A percentile compares a stretch with the other conserved stretches of the same genome.
phyloP scores from a whole-genome alignment of 2,888 invertebrate species.

The Eudemis profundana region DNA sequence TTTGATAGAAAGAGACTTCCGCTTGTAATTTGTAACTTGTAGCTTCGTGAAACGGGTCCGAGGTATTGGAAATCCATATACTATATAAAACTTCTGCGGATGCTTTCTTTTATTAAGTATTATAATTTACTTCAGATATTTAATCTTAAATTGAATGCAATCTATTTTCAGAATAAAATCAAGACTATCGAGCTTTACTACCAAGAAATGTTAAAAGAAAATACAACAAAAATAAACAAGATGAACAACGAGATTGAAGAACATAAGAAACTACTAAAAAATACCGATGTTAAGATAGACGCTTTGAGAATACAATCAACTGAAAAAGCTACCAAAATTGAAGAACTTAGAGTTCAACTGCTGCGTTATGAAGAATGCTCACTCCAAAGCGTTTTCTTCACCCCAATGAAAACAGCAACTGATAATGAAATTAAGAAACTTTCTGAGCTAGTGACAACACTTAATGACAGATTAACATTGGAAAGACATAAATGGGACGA shows the following conservation, averaged over 20 bases:
- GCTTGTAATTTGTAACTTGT: too few species aligned
- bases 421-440: constrained; percentile 87
- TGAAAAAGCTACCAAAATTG: constrained; percentile 78
- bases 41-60: too few species aligned
- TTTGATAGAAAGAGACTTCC: too few species aligned
- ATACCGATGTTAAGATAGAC: constrained; percentile 81
- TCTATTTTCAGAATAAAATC: constrained; percentile 80
- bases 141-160: neutral
- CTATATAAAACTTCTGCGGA: constrained; percentile 3
- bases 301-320: constrained; percentile 76
- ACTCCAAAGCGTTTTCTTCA: constrained; percentile 78
- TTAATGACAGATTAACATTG: constrained; percentile 84
- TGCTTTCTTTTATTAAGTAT: too few species aligned
- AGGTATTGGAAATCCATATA: too few species aligned
- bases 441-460: constrained; percentile 83
- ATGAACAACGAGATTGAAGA: constrained; percentile 73
- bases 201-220: constrained; percentile 80
- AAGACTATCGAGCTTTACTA: constrained; percentile 75
- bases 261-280: constrained; percentile 73
- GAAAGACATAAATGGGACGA: constrained; percentile 86
- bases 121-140: neutral
- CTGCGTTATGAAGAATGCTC: constrained; percentile 79
- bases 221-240: constrained; percentile 79
- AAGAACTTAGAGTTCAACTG: constrained; percentile 76
- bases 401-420: constrained; percentile 83